Conservation (phyloP, 2,888 invertebrate species). For the Nephrotoma guestfalica region DNA sequence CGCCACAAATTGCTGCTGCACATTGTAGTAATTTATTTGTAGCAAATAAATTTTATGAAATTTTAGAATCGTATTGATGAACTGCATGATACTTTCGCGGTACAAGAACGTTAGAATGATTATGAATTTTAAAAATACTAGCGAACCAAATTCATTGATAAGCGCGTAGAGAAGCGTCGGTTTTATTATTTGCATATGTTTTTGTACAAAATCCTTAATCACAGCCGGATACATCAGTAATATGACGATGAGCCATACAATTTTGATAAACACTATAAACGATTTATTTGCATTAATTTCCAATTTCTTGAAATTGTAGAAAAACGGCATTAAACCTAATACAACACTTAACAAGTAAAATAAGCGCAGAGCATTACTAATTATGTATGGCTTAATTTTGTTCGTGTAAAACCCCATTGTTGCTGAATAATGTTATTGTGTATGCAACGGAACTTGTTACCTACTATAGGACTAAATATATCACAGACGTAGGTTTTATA, state of each 20-base stretch:
- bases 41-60: background rate
- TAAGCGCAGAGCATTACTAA: background rate
- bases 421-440: no score
- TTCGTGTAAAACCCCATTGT: background rate
- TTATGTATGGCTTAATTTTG: background rate
- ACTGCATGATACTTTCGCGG: background rate
- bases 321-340: background rate
- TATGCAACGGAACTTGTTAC: no score
- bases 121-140: background rate
- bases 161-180: background rate
- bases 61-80: background rate
- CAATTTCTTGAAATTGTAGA: background rate
- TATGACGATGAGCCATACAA: background rate
- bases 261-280: background rate
- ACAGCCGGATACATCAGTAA: background rate
- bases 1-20: background rate
- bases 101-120: background rate
- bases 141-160: background rate
- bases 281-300: background rate
- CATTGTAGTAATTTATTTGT: background rate
- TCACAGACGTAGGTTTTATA: no score
- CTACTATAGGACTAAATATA: no score
- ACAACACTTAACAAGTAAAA: background rate
- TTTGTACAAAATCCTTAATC: background rate
- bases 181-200: background rate